These are phyloP conservation scores for Eurystomus glaucurus DNA, from an alignment of 2,797 vertebrate species.

Conservation along the genomic window DNA sequence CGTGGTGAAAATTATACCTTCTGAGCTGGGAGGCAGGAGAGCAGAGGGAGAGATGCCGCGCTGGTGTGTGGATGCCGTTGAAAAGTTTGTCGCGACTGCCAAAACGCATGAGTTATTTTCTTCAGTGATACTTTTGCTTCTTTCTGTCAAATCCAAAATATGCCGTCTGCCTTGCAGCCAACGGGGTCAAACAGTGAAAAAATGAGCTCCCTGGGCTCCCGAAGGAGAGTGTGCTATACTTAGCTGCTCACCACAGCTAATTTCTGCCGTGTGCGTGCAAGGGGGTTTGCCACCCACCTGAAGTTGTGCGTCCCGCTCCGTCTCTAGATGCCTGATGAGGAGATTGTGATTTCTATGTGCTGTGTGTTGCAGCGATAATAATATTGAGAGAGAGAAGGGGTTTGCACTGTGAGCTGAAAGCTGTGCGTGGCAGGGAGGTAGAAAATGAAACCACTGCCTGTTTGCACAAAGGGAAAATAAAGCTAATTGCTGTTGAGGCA, in stretches of 20 bases:
- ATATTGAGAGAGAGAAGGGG: not conserved
- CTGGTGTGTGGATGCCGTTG: constrained; percentile 9
- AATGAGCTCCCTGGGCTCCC: not conserved
- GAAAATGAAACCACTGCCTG: not conserved
- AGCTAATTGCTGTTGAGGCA: not conserved
- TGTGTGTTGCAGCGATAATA: not conserved
- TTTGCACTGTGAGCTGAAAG: not conserved
- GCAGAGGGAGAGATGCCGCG: not conserved
- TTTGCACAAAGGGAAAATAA: not conserved
- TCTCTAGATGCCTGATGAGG: not conserved
- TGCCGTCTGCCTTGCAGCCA: constrained; percentile 28
- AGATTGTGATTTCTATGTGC: not conserved
- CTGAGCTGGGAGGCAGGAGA: not conserved
- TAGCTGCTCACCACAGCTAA: not conserved
- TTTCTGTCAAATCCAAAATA: constrained; percentile 21
- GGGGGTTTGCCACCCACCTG: not conserved
- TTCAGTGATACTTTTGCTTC: not conserved
- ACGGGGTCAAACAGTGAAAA: not conserved
- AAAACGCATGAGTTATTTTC: constrained; percentile 3
- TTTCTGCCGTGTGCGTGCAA: not conserved
- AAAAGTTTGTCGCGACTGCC: not conserved
- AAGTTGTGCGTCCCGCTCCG: not conserved
- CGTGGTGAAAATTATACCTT: not conserved
- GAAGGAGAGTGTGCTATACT: not conserved
- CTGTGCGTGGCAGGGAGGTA: rapidly evolving